phyloP scores from a whole-genome alignment of 2,797 vertebrate genomes.

The Gymnothorax reevesii region DNA sequence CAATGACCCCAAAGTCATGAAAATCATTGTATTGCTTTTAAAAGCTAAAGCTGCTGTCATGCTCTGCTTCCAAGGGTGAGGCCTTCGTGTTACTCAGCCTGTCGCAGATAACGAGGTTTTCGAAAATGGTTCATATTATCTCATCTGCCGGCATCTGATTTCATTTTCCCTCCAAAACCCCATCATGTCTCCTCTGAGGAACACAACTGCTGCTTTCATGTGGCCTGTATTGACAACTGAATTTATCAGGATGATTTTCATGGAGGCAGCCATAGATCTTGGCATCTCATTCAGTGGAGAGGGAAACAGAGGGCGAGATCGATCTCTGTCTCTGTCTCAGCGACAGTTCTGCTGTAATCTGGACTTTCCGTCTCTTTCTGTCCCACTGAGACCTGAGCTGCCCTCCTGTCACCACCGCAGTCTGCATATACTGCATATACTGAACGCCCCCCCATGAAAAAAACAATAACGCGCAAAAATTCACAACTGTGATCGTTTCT shows the following conservation, averaged over 20 bases:
- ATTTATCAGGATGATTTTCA: background rate
- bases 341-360: too few species aligned
- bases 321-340: too few species aligned
- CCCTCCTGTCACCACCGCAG: too few species aligned
- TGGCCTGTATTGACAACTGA: background rate
- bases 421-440: too few species aligned
- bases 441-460: too few species aligned
- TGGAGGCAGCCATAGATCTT: too few species aligned
- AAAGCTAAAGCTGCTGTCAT: slow-evolving; percentile 9
- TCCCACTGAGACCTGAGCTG: too few species aligned
- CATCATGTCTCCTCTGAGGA: background rate
- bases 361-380: too few species aligned
- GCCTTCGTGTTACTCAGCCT: background rate
- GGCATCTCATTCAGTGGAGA: too few species aligned
- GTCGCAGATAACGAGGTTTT: background rate
- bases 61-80: background rate
- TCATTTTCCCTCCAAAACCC: slow-evolving; percentile 1
- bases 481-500: too few species aligned
- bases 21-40: slow-evolving; percentile 7
- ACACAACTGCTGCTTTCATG: background rate
- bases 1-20: slow-evolving; percentile 1
- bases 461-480: too few species aligned
- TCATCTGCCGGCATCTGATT: background rate
- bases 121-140: slow-evolving; percentile 10
- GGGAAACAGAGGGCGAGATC: too few species aligned